phyloP scores from a whole-genome alignment of 2,888 invertebrate genomes.

The Meganola albula region DNA sequence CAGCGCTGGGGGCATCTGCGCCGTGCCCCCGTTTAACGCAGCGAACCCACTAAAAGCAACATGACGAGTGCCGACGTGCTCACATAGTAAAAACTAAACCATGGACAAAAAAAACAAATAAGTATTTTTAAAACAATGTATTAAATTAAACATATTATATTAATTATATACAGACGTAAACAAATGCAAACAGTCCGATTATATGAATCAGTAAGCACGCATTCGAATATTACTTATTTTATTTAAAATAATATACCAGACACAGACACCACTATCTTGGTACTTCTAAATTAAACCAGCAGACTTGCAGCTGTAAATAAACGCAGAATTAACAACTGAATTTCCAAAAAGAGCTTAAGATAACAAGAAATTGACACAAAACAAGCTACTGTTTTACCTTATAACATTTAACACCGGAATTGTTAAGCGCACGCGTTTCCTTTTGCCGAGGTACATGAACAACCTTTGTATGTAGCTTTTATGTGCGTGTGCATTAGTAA shows the following conservation, averaged over 20 bases:
- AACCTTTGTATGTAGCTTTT: no score
- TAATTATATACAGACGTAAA: conserved; percentile 74
- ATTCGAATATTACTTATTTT: conserved; percentile 35
- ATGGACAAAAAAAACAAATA: conserved; percentile 11
- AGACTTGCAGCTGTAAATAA: conserved; percentile 32
- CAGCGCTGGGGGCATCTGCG: no score
- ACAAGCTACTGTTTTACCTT: neutral
- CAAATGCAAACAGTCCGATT: conserved; percentile 68
- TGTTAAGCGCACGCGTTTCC: no score
- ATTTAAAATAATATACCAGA: neutral
- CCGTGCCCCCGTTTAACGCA: conserved; percentile 4
- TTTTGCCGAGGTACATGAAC: no score
- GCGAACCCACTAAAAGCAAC: neutral
- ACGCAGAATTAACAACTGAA: conserved; percentile 37
- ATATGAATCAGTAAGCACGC: conserved; percentile 23
- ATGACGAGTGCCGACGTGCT: no score
- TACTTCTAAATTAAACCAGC: conserved; percentile 29
- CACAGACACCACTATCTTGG: conserved; percentile 28
- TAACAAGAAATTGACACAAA: conserved; percentile 17
- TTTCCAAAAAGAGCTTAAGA: conserved; percentile 40
- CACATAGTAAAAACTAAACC: no score
- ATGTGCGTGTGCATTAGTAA: no score
- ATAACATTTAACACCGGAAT: no score
- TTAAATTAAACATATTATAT: conserved; percentile 76
- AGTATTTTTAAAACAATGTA: conserved; percentile 71